Base-by-base conservation (phyloP, 2,797 vertebrate genomes). In the Sciurus vulgaris region DNA sequence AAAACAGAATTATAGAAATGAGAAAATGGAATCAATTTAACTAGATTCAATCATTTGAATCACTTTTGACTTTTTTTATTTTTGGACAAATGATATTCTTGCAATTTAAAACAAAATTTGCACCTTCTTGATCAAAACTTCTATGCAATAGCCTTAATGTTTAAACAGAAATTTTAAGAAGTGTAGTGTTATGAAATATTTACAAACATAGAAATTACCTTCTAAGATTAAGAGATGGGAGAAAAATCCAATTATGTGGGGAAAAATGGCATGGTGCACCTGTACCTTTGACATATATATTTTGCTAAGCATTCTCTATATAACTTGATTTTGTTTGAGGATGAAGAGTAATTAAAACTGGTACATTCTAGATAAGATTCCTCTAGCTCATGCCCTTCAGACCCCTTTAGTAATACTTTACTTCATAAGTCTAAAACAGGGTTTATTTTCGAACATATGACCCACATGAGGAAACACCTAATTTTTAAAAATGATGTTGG, bases 161-260 rank as follows among this genome's bases (percentile, higher is more conserved):
- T 86, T 54, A 91, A 28, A n/a, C 82, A 18, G 87, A 77, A 89
- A 54, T 61, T 73, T 82, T 92, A 81, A 86, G 63, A 78, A 77
- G 82, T 35, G 2, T 44, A 73, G 2, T 69, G 35, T 35, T 72
- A 3, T 83, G 59, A 88, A 73, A 35, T 1, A 92, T 90, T 89
- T 73, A 61, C 81, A 77, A 49, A 56, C 12, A 54, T 18, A 76
- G 49, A 74, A n/a, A 63, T 91, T 88, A 84, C 41, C 28, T 94
- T 24, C 22, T 81, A 94, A 91, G 84, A 61, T 47, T 47, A 89
- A 87, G 49, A 86, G 61, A 89, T 77, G 10, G 41, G 74, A 65
- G 30, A 76, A 88, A 38, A 87, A 85, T 3, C 51, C 35, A 63
- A 59, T 47, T 65, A 84, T 24, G 84, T 28, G 63, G 9, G 9